Evolutionary conservation across 2,888 invertebrate species (phyloP).

Genomic region (Amphipyra tragopoginis): DNA sequence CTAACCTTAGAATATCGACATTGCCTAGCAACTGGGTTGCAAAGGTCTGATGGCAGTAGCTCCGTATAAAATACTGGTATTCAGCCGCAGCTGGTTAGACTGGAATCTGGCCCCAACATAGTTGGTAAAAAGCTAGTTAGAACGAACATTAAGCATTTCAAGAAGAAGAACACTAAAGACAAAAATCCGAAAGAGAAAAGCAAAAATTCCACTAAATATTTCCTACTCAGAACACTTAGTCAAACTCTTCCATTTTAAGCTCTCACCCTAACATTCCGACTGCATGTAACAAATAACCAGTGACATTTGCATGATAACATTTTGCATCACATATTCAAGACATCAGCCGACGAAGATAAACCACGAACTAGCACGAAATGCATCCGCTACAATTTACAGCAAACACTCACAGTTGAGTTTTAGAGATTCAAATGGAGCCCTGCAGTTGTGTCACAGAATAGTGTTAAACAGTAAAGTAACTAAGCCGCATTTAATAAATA

Average conservation of each 20-base stretch:
- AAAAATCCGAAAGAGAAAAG: too few species aligned
- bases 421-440: constrained; percentile 64
- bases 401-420: constrained; percentile 65
- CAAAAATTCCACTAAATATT: too few species aligned
- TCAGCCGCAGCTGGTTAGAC: too few species aligned
- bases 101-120: too few species aligned
- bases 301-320: constrained; percentile 62
- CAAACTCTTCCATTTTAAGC: not conserved
- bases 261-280: constrained; percentile 7
- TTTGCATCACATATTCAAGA: constrained; percentile 68
- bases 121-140: too few species aligned
- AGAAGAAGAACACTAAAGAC: too few species aligned
- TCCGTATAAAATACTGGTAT: too few species aligned
- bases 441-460: constrained; percentile 38
- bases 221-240: not conserved
- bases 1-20: too few species aligned
- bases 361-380: constrained; percentile 64
- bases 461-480: constrained; percentile 6
- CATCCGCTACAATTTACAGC: constrained; percentile 71
- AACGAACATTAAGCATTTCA: too few species aligned
- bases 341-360: constrained; percentile 68
- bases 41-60: too few species aligned
- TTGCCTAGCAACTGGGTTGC: too few species aligned
- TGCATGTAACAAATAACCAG: constrained; percentile 43
- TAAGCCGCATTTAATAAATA: too few species aligned